Base-by-base conservation (phyloP, 2,888 invertebrate genomes). In the Drosophila colorata region DNA sequence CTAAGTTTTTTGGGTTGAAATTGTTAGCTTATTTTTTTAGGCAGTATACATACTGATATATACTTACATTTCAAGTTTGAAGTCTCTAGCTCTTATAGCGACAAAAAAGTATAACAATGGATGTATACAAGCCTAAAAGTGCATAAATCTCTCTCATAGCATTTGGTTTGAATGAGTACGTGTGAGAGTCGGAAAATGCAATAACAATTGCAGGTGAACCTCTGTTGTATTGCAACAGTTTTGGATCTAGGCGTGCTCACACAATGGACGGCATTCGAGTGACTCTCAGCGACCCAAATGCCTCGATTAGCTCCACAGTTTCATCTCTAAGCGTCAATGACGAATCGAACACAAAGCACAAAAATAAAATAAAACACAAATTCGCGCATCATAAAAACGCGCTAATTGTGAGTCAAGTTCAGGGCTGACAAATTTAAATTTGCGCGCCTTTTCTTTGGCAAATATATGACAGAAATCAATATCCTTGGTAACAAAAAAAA, bases 321-420 rank as follows among this genome's bases (percentile, higher is more conserved):
- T 49, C 61, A 56, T 66, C 56, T 76, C 35, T 28, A 59, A 49
- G 16, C 38, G 49, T 67, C 63, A 69, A 79, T 53, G 80, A 58
- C 73, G 48, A 41, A 73, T 38, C 41, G 48, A 33, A 56, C 23
- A 47, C n/a, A 43, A 9, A 41, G 46, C 11, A 16, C n/a, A 53
- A 4, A 28, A 33, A 2, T 8, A 31, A 33, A 33, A 13, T 33
- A 64, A 49, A 25, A 7, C 23, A 49, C 13, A 55, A 41, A 33
- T 58, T 65, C 38, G 78, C 71, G 64, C 38, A 55, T 48, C 59
- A 77, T 81, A 70, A 87, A 81, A 81, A 44, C 31, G 38, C 35
- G 47, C 53, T 69, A 81, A 85, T 76, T 73, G 60, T 47, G 16
- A 55, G 65, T 23, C 78, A 83, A 86, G 84, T 83, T 86, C 81